Evolutionary conservation across 2,888 invertebrate species (phyloP).

Genomic region (Alloscopus bannaensis): DNA sequence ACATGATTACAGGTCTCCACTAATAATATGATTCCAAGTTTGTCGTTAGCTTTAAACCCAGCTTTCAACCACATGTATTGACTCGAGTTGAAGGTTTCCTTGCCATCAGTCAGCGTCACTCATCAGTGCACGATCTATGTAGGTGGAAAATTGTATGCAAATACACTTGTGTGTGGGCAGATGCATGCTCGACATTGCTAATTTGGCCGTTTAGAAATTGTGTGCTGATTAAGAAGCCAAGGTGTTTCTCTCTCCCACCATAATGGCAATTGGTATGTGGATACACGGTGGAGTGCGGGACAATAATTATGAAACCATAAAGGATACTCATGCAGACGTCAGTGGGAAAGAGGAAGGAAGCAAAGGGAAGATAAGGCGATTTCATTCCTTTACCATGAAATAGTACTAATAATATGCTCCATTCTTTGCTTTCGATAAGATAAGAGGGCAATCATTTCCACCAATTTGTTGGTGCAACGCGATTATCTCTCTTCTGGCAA

Average conservation of each 20-base stretch:
- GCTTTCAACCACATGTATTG: no score
- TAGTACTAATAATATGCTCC: background rate
- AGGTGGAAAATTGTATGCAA: background rate
- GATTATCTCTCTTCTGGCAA: no score
- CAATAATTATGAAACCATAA: no score
- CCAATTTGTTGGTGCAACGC: constrained; percentile 7
- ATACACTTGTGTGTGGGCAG: background rate
- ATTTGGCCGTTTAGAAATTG: constrained; percentile 5
- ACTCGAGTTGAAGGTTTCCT: no score
- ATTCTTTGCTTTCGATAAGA: constrained; percentile 13
- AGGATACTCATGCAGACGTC: no score
- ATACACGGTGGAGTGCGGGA: background rate
- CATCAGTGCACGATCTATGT: background rate
- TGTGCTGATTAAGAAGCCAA: constrained; percentile 8
- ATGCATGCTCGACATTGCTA: background rate
- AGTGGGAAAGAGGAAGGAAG: constrained; percentile 26
- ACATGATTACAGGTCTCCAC: no score
- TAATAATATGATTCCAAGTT: no score
- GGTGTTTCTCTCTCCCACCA: constrained; percentile 18
- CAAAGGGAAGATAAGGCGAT: background rate
- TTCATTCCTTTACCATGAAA: constrained; percentile 1
- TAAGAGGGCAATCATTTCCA: constrained; percentile 11
- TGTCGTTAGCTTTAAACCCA: no score
- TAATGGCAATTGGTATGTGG: background rate
- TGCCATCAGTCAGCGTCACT: no score